Evolutionary conservation across 2,888 invertebrate genomes (phyloP).

Genomic region (Plebejus anna): DNA sequence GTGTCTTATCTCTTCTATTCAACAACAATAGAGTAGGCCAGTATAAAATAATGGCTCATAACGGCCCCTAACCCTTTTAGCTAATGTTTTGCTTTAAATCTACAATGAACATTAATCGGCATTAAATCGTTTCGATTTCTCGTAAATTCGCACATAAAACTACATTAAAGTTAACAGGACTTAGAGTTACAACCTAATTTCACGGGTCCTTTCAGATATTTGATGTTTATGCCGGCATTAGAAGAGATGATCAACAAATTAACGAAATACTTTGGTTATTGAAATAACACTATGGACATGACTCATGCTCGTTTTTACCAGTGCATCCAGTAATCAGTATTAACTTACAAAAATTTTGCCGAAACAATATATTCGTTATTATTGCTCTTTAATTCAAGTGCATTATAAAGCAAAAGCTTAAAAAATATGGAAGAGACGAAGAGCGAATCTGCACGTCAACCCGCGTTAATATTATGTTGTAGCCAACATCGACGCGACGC

Average conservation of each 20-base stretch:
- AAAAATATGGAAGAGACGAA: too few relatives aligned
- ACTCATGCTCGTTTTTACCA: background rate
- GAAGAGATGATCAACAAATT: slow-evolving; percentile 68
- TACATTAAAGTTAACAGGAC: slow-evolving; percentile 44
- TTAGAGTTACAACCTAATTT: slow-evolving; percentile 60
- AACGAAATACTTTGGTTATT: slow-evolving; percentile 53
- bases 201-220: slow-evolving; percentile 63
- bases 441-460: too few relatives aligned
- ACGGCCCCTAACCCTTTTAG: slow-evolving; percentile 21
- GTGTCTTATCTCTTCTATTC: background rate
- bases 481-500: too few relatives aligned
- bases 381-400: too few relatives aligned
- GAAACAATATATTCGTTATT: too few relatives aligned
- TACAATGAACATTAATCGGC: slow-evolving; percentile 24
- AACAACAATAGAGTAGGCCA: slow-evolving; percentile 7
- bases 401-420: too few relatives aligned
- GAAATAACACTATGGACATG: slow-evolving; percentile 43
- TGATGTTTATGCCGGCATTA: slow-evolving; percentile 64
- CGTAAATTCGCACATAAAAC: slow-evolving; percentile 35
- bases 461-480: too few relatives aligned
- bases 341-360: too few relatives aligned
- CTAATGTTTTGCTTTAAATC: slow-evolving; percentile 22
- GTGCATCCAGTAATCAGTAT: too few relatives aligned
- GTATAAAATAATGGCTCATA: slow-evolving; percentile 5
- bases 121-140: slow-evolving; percentile 33